Evolutionary conservation across 2,113 vertebrate species (phyloP), one percentile per base, ranked within the genome.

Genomic region (Gambusia affinis): DNA sequence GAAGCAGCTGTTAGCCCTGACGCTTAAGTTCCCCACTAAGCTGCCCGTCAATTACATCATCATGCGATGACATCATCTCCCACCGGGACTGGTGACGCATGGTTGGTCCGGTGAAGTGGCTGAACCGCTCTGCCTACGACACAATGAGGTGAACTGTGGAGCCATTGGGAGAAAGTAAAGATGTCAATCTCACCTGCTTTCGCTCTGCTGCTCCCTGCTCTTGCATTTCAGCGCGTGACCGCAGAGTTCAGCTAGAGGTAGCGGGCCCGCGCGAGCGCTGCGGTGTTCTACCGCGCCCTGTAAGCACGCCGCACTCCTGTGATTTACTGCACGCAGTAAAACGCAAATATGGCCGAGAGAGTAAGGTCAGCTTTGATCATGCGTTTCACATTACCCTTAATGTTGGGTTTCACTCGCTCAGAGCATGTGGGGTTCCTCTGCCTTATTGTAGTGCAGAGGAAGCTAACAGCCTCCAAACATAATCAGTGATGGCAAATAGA

Each of bases 21-120:
- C 76, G 10, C 77, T 72, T 39, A 39, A 24, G 24, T 19, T 60
- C 37, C 42, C 35, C 64, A 11, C 2, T 10, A 67, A 0, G 12
- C 79, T 73, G 80, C 37, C 64, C 15, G 12, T 79, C 73, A 24
- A 65, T 88, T 85, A 90, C 85, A 80, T 89, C 84, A 82, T 70
- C 81, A 29, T 74, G 71, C 24, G 70, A 81, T 89, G 70, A 81
- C 82, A 73, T 89, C 90, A 87, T 73, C 83, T 62, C 82, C 81
- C 66, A 12, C 60, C 54, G 78, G 64, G 57, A 64, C 67, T 22
- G 61, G 35, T 60, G 79, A 84, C 73, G 67, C 65, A 2, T 64
- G 27, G 84, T 73, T 78, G 83, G 73, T 61, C 63, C 51, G 24
- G 51, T 70, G 73, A 70, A 39, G 78, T 54, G 33, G 47, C 67